Conservation (phyloP, 2,113 vertebrate genomes). For the Chloroceryle aenea region DNA sequence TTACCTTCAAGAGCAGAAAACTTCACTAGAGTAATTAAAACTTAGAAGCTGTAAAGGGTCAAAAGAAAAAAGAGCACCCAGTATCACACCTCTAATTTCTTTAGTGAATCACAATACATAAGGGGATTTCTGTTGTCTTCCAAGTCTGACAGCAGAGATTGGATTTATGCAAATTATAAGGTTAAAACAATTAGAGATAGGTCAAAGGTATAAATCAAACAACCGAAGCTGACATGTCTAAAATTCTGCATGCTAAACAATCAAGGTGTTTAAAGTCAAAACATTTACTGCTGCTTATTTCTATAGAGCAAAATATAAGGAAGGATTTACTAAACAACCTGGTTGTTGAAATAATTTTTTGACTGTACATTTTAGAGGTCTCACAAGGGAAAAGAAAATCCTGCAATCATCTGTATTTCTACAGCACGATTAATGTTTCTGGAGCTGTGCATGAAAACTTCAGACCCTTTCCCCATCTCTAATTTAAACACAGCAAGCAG, state of each 20-base stretch:
- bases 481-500: not conserved
- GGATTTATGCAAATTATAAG: conserved; percentile 74
- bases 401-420: not conserved
- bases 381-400: not conserved
- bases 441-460: not conserved
- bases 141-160: conserved; percentile 65
- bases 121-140: conserved; percentile 52
- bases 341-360: not conserved
- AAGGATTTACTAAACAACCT: not conserved
- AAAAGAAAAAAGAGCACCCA: conserved; percentile 12
- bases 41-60: conserved; percentile 35
- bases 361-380: not conserved
- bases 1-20: not conserved
- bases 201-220: conserved; percentile 71
- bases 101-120: conserved; percentile 41
- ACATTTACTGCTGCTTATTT: not conserved
- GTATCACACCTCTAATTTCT: conserved; percentile 57
- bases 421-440: not conserved
- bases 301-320: not conserved
- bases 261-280: conserved; percentile 32
- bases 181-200: conserved; percentile 75
- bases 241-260: conserved; percentile 56
- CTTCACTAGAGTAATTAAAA: conserved; percentile 35
- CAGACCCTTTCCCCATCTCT: not conserved
- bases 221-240: conserved; percentile 47